A percentile compares a stretch with the other conserved stretches of the same genome.
phyloP scores from a whole-genome alignment of 1,140 invertebrate genomes.

The Drosophila serrata region DNA sequence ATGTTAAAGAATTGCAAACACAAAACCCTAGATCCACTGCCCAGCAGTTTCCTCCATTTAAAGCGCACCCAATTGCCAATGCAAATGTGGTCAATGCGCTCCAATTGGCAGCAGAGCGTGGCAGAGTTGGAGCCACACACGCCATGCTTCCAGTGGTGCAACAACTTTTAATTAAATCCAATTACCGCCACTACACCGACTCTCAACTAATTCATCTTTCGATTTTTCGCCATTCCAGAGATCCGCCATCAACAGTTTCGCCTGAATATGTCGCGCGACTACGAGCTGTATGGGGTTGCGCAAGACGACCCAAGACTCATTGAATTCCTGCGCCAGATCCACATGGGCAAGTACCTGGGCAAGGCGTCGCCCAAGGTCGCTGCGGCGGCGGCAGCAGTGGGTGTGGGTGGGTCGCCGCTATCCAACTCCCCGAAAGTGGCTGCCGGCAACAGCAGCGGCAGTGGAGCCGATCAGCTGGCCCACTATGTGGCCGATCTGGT shows the following conservation, averaged over 20 bases:
- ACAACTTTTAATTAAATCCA: conserved; percentile 80
- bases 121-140: conserved; percentile 61
- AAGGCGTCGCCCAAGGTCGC: conserved; percentile 47
- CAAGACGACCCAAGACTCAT: conserved; percentile 91
- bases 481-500: conserved; percentile 85
- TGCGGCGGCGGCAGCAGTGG: conserved; percentile 14
- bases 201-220: conserved; percentile 18
- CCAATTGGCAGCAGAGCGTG: conserved; percentile 64
- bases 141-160: conserved; percentile 76
- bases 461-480: conserved; percentile 85
- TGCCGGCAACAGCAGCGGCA: conserved; percentile 59
- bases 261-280: conserved; percentile 91
- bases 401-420: conserved; percentile 29
- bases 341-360: conserved; percentile 86
- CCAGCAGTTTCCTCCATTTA: too few species aligned
- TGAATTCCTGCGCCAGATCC: conserved; percentile 89
- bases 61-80: conserved; percentile 33
- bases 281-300: conserved; percentile 89
- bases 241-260: conserved; percentile 89
- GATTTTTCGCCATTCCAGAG: conserved; percentile 81
- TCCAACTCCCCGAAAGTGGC: conserved; percentile 12
- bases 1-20: not conserved
- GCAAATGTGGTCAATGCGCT: conserved; percentile 77
- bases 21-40: not conserved
- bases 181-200: conserved; percentile 44